phyloP scores from a whole-genome alignment of 2,797 vertebrate species.

The Pristis pectinata region DNA sequence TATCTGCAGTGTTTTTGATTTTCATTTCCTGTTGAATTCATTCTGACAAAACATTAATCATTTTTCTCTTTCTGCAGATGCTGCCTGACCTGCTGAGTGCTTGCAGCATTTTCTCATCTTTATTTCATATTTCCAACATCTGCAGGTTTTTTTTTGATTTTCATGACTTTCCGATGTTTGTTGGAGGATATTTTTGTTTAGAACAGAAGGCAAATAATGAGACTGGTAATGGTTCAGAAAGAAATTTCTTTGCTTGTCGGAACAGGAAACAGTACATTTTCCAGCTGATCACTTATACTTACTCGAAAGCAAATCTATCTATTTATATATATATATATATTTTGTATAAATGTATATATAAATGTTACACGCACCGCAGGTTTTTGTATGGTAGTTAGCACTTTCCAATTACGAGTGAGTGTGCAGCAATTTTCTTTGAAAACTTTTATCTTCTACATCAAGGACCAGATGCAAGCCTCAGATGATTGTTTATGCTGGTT shows the following conservation, averaged over 20 bases:
- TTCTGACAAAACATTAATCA: too few relatives aligned
- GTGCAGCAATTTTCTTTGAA: neutral
- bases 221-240: neutral
- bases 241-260: neutral
- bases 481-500: neutral
- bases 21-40: too few relatives aligned
- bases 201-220: neutral
- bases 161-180: too few relatives aligned
- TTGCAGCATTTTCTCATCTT: too few relatives aligned
- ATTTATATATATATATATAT: neutral
- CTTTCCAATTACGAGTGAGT: neutral
- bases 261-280: neutral
- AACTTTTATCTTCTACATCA: neutral
- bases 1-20: too few relatives aligned
- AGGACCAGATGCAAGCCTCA: neutral
- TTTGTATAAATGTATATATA: too few relatives aligned
- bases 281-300: neutral
- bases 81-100: too few relatives aligned
- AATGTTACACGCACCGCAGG: neutral
- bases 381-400: conserved; percentile 1
- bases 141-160: too few relatives aligned
- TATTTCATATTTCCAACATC: too few relatives aligned
- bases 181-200: neutral
- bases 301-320: conserved; percentile 34
- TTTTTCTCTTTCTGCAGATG: too few relatives aligned